Conservation (phyloP, 2,888 invertebrate genomes). For the Kuschelorhynchus macadamiae region DNA sequence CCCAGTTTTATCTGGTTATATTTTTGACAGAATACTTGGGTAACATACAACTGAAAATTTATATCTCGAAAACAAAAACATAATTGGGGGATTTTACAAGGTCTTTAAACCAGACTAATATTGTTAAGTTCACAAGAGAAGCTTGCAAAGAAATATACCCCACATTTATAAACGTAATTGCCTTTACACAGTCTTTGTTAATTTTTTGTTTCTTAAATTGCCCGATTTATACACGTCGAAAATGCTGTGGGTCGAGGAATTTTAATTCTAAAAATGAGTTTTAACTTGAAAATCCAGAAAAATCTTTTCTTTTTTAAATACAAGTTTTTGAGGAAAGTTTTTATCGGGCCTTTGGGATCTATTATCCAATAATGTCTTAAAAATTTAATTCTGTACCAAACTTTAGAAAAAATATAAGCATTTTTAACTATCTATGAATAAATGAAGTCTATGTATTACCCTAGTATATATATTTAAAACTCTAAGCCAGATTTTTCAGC, state of each 20-base stretch:
- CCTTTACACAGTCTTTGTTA: constrained; percentile 47
- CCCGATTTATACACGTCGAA: constrained; percentile 43
- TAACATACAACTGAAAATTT: too few species aligned
- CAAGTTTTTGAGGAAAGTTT: neutral
- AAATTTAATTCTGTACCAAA: too few species aligned
- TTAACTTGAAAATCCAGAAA: constrained; percentile 24
- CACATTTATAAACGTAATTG: constrained; percentile 48
- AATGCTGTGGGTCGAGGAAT: constrained; percentile 36
- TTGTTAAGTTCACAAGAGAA: constrained; percentile 31
- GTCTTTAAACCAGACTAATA: constrained; percentile 39
- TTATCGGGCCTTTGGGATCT: neutral
- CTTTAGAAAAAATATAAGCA: too few species aligned
- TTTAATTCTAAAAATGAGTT: constrained; percentile 41
- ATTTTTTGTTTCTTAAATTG: constrained; percentile 47
- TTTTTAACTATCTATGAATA: too few species aligned
- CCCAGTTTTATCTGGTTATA: too few species aligned
- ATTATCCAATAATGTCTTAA: too few species aligned
- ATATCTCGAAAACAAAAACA: constrained; percentile 21
- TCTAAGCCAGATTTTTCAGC: too few species aligned
- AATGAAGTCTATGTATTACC: too few species aligned
- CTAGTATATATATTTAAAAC: too few species aligned
- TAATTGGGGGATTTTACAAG: constrained; percentile 31
- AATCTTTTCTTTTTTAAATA: too few species aligned
- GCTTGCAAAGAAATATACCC: constrained; percentile 43
- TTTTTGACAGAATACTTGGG: too few species aligned